Evolutionary conservation across 2,797 vertebrate species (phyloP), one percentile per base, ranked within the genome.

Genomic region (Tragelaphus oryx): DNA sequence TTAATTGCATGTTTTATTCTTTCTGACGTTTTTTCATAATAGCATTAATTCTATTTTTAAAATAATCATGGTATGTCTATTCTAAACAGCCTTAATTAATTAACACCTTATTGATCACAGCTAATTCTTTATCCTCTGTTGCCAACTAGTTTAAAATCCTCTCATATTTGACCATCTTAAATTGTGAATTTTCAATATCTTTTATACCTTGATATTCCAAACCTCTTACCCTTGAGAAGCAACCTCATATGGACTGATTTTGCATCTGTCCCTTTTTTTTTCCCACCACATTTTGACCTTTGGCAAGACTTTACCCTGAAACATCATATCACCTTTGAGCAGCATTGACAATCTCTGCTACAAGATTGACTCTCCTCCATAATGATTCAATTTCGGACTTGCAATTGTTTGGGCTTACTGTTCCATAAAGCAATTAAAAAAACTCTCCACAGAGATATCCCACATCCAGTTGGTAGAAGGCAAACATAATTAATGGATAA

Each of bases 391-490:
- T 88, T 68, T 65, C 84, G 90, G 59, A n/a, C 65, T 94, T 94
- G 89, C 85, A 91, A 83, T 88, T 97, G 93, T 86, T 93, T 94
- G 85, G 82, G 79, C 65, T 96, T 97, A 89, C 78, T 78, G 24
- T 95, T 96, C 90, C 82, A 62, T 76, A 90, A 95, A 95, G 74
- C 78, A 94, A 95, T 82, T 82, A 74, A 90, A n/a, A 79, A 79
- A 91, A 37, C 44, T 89, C 76, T 95, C 37, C 46, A 60, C 59
- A 82, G 62, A 94, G 60, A 93, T 62, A 83, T 30, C n/a, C 37
- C 33, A 82, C 62, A 59, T 86, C 46, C 37, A 54, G 13, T 37
- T 88, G 44, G 24, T 55, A 84, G 41, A n/a, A 85, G 44, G 37
- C 41, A 96, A 96, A 83, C n/a, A 94, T 88, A 96, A 94, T 93